A percentile compares a stretch with the other conserved stretches of the same genome.
phyloP scores from a whole-genome alignment of 2,797 vertebrate genomes.

The Hephaestus fuliginosus region DNA sequence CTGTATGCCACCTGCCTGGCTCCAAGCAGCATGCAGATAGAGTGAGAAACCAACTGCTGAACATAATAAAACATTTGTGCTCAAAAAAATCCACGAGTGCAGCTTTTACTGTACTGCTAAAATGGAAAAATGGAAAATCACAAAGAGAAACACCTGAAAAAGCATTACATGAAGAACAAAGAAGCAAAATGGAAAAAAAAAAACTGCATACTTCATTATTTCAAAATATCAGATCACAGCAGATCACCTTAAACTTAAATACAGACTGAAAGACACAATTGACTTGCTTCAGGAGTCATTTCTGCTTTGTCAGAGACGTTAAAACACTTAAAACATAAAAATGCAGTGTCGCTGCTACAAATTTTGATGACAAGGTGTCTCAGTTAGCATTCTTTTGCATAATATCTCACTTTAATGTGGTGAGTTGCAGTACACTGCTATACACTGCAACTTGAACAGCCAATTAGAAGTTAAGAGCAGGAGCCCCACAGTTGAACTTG shows the following conservation, averaged over 20 bases:
- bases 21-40: neutral
- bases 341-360: neutral
- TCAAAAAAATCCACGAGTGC: neutral
- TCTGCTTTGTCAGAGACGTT: neutral
- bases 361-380: neutral
- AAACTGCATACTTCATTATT: neutral
- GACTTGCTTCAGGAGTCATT: neutral
- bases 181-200: neutral
- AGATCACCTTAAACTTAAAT: too few relatives aligned
- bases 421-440: neutral
- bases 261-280: neutral
- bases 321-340: neutral
- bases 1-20: neutral
- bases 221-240: neutral
- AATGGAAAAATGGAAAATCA: neutral
- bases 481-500: constrained; percentile 2
- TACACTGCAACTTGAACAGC: constrained; percentile 10
- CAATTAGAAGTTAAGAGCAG: constrained; percentile 20
- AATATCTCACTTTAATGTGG: constrained; percentile 5
- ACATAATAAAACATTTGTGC: neutral
- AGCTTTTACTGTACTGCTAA: neutral
- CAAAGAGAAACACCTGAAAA: too few relatives aligned
- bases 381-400: neutral
- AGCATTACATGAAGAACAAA: neutral
- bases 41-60: neutral